Conservation (phyloP, 2,888 invertebrate genomes). For the Griposia aprilina region DNA sequence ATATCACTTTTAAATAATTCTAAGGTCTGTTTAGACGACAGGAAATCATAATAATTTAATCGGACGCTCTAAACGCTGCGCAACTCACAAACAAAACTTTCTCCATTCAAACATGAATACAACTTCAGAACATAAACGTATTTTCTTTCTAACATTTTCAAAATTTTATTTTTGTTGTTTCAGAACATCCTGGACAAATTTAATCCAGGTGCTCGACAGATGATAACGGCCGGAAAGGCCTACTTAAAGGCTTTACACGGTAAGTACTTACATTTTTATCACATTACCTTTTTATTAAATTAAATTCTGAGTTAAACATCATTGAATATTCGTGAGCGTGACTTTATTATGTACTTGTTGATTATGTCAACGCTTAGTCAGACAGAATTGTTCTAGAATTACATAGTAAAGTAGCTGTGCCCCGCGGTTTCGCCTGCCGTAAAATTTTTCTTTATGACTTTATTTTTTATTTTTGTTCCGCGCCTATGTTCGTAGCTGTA, state of each 20-base stretch:
- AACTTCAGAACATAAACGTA: too few species aligned
- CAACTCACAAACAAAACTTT: constrained; percentile 32
- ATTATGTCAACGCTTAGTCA: constrained; percentile 11
- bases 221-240: constrained; percentile 98
- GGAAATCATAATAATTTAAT: background rate
- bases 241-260: constrained; percentile 98
- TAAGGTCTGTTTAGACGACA: background rate
- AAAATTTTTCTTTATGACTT: too few species aligned
- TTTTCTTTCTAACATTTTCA: constrained; percentile 29
- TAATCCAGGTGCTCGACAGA: constrained; percentile 97
- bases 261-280: constrained; percentile 89
- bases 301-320: constrained; percentile 50
- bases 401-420: constrained; percentile 9
- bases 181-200: constrained; percentile 99
- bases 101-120: constrained; percentile 27
- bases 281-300: constrained; percentile 50
- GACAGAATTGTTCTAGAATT: constrained; percentile 25
- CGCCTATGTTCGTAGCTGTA: too few species aligned
- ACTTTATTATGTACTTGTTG: constrained; percentile 40
- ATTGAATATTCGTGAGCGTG: constrained; percentile 36
- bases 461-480: too few species aligned
- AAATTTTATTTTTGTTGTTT: constrained; percentile 86
- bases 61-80: background rate
- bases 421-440: too few species aligned
- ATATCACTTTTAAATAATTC: background rate